Percentiles rank a stretch among this genome's conserved stretches.
phyloP scores from a whole-genome alignment of 1,140 invertebrate species.

The Achroia grisella region DNA sequence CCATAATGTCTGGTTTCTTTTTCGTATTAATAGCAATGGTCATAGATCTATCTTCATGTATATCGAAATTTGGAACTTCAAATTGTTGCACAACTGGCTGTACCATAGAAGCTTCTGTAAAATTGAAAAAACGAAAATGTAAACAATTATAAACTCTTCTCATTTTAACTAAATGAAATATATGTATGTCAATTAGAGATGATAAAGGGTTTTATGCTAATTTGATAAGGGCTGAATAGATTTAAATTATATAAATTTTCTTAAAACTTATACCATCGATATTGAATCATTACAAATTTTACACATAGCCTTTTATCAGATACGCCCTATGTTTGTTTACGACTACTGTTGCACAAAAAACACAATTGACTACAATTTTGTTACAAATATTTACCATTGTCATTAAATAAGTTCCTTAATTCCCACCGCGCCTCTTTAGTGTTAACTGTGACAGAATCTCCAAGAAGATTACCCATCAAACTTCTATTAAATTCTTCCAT shows the following conservation, averaged over 20 bases:
- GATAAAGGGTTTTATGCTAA: too few species aligned
- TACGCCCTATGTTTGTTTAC: too few species aligned
- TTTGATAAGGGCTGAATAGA: too few species aligned
- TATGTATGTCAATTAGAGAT: too few species aligned
- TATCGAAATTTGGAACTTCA: conserved; percentile 72
- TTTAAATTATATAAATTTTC: too few species aligned
- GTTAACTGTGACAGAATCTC: conserved; percentile 75
- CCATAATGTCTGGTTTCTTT: conserved; percentile 41
- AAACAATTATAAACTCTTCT: too few species aligned
- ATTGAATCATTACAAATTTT: too few species aligned
- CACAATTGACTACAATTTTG: too few species aligned
- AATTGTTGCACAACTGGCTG: conserved; percentile 58
- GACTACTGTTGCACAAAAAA: too few species aligned
- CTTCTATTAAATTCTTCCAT: conserved; percentile 70
- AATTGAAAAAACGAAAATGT: background rate
- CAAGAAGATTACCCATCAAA: conserved; percentile 60
- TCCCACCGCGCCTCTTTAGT: conserved; percentile 76
- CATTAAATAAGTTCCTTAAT: conserved; percentile 63
- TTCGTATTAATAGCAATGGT: conserved; percentile 69
- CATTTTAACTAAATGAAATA: too few species aligned
- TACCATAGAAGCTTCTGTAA: conserved; percentile 57
- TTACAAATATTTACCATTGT: conserved; percentile 44
- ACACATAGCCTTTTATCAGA: too few species aligned
- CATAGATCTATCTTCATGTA: conserved; percentile 77
- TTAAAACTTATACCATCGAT: too few species aligned